phyloP scores from a whole-genome alignment of 1,140 invertebrate species.

The Ceratina calcarata region DNA sequence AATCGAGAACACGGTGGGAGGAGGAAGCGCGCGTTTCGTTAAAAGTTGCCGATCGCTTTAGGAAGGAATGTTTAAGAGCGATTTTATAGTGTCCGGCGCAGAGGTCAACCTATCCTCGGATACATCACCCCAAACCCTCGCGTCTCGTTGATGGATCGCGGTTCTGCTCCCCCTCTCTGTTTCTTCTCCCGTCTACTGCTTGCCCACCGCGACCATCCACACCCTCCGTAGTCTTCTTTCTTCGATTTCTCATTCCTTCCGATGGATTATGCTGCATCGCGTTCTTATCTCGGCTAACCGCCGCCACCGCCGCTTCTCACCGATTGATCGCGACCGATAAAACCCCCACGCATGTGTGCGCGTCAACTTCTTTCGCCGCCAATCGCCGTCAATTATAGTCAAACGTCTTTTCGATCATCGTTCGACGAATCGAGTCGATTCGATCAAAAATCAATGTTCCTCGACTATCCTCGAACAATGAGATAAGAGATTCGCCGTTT shows the following conservation, averaged over 20 bases:
- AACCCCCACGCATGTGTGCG: too few relatives aligned
- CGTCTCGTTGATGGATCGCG: conserved; percentile 66
- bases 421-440: too few relatives aligned
- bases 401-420: too few relatives aligned
- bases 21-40: conserved; percentile 15
- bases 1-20: too few relatives aligned
- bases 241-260: conserved; percentile 64
- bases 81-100: conserved; percentile 77
- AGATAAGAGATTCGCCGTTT: too few relatives aligned
- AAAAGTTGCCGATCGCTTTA: conserved; percentile 43
- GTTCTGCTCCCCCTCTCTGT: conserved; percentile 40
- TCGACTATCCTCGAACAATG: too few relatives aligned
- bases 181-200: background rate
- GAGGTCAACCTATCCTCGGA: conserved; percentile 73
- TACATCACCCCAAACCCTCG: conserved; percentile 71
- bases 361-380: too few relatives aligned
- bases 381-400: too few relatives aligned
- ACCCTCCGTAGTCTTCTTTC: conserved; percentile 26
- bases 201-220: background rate
- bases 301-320: too few relatives aligned
- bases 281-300: conserved; percentile 50
- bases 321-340: background rate
- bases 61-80: conserved; percentile 66
- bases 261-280: conserved; percentile 62
- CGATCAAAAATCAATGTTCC: too few relatives aligned